Evolutionary conservation across 2,888 invertebrate genomes (phyloP).

Genomic region (Argyresthia albistria): DNA sequence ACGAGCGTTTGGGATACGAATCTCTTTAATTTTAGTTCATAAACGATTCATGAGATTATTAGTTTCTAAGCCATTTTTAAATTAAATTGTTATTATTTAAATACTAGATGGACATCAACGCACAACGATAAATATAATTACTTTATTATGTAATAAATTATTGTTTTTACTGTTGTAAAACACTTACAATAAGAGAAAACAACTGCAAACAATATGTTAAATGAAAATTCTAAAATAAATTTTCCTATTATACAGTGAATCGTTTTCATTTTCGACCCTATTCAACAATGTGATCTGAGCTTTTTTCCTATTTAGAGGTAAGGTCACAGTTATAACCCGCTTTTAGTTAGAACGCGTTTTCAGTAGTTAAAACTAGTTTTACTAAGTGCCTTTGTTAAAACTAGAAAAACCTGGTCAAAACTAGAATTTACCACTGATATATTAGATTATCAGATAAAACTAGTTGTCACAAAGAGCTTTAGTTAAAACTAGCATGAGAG

Average conservation of each 20-base stretch:
- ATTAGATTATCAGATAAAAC: too few species aligned
- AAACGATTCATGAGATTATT: constrained; percentile 53
- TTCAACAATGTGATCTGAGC: too few species aligned
- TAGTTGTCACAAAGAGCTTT: too few species aligned
- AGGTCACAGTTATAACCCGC: too few species aligned
- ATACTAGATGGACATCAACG: constrained; percentile 26
- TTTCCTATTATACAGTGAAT: constrained; percentile 15
- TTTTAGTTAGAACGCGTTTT: too few species aligned
- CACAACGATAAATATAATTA: constrained; percentile 47
- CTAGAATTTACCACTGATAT: too few species aligned
- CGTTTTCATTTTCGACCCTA: too few species aligned
- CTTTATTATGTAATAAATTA: constrained; percentile 64
- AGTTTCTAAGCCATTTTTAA: constrained; percentile 29
- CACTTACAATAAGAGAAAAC: constrained; percentile 30
- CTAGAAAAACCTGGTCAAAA: too few species aligned
- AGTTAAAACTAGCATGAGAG: too few species aligned
- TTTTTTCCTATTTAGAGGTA: too few species aligned
- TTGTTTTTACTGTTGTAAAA: constrained; percentile 47
- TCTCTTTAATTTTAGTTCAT: constrained; percentile 49
- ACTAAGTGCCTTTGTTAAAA: too few species aligned
- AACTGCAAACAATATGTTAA: constrained; percentile 51
- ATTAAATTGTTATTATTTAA: constrained; percentile 57
- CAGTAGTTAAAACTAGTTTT: too few species aligned
- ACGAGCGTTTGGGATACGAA: constrained; percentile 23
- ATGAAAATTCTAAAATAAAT: constrained; percentile 55